Percentiles rank a stretch among this genome's conserved stretches.
These are phyloP conservation scores for Meiosimyza decipiens DNA, from an alignment of 2,888 invertebrate genomes.

Conservation along the genomic window DNA sequence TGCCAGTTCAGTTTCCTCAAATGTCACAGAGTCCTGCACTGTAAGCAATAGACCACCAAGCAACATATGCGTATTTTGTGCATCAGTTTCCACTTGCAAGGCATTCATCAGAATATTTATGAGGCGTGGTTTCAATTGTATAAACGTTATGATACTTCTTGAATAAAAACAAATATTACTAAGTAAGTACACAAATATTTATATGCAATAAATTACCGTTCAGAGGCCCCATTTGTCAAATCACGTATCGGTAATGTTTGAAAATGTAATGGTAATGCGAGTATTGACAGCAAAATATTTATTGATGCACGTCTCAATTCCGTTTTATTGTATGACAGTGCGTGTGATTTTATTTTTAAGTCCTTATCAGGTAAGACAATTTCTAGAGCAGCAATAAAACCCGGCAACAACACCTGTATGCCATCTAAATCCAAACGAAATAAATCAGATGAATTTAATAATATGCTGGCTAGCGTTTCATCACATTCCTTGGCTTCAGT, in stretches of 20 bases:
- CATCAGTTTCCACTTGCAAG: conserved; percentile 84
- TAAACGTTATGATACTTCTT: conserved; percentile 70
- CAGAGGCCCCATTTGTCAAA: conserved; percentile 71
- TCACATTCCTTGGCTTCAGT: conserved; percentile 76
- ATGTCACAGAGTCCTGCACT: conserved; percentile 82
- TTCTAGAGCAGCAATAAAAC: conserved; percentile 90
- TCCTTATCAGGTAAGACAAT: conserved; percentile 89
- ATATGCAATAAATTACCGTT: conserved; percentile 57
- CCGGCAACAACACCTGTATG: conserved; percentile 89
- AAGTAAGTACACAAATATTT: conserved; percentile 31
- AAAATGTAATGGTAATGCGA: conserved; percentile 94
- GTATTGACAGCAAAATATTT: conserved; percentile 88
- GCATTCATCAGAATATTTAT: conserved; percentile 86
- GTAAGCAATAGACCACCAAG: conserved; percentile 82
- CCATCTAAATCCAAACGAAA: conserved; percentile 94
- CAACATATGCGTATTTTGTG: conserved; percentile 88
- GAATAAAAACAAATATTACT: not conserved
- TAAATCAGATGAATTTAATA: conserved; percentile 87
- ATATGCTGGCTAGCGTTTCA: conserved; percentile 87
- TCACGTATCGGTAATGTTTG: conserved; percentile 80
- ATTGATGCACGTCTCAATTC: conserved; percentile 92
- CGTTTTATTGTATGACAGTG: conserved; percentile 73
- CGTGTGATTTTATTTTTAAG: conserved; percentile 77
- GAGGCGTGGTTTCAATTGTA: conserved; percentile 78
- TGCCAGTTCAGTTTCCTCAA: conserved; percentile 77